Percentiles rank a stretch among this genome's conserved stretches.
Evolutionary conservation across 2,888 invertebrate species (phyloP).

Genomic region (Toxonevra muliebris): DNA sequence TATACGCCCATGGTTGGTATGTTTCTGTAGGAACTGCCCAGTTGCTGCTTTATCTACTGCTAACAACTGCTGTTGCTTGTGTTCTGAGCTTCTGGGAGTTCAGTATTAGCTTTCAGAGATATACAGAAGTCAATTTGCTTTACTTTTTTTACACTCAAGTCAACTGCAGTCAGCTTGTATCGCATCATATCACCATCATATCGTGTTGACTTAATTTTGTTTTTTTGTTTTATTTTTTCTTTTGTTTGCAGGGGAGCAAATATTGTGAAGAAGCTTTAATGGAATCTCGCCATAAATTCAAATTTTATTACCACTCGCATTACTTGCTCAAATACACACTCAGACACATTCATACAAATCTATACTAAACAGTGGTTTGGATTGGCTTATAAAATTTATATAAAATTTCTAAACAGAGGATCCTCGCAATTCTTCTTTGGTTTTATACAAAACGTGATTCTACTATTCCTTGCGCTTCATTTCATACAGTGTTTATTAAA

Average conservation of each 20-base stretch:
- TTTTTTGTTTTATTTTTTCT: conserved; percentile 11
- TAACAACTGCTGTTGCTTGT: too few relatives aligned
- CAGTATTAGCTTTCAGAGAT: not conserved
- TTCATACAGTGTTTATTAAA: too few relatives aligned
- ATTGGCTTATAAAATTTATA: too few relatives aligned
- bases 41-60: too few relatives aligned
- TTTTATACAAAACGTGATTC: too few relatives aligned
- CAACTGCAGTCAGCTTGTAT: conserved; percentile 2
- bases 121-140: not conserved
- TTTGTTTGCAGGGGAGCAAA: conserved; percentile 16
- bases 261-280: conserved; percentile 60
- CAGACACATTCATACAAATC: conserved; percentile 10
- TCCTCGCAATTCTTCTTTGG: too few relatives aligned
- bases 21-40: too few relatives aligned
- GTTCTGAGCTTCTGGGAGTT: not conserved
- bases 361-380: not conserved
- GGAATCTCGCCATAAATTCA: conserved; percentile 63
- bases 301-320: conserved; percentile 57
- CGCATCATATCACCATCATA: conserved; percentile 12
- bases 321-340: conserved; percentile 40
- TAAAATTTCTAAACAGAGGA: too few relatives aligned
- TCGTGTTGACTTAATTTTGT: conserved; percentile 2
- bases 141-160: not conserved
- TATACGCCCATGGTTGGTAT: too few relatives aligned
- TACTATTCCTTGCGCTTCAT: too few relatives aligned